Conservation (phyloP, 1,140 invertebrate species). For the Streblospio benedicti region DNA sequence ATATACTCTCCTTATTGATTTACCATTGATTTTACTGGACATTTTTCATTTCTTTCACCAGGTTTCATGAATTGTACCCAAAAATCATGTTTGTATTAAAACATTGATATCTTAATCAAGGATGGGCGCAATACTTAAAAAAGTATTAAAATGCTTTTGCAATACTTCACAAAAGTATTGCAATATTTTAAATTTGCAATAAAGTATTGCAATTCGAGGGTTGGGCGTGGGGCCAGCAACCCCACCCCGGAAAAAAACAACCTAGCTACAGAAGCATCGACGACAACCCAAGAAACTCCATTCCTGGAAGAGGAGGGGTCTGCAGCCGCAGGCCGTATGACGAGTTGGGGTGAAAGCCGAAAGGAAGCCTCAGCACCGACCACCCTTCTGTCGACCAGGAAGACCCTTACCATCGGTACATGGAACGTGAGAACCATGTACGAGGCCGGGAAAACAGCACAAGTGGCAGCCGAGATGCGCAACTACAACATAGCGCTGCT, state of each 20-base stretch:
- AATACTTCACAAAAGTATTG: too few relatives aligned
- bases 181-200: too few relatives aligned
- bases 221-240: background rate
- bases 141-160: too few relatives aligned
- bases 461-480: background rate
- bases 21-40: too few relatives aligned
- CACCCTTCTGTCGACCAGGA: background rate
- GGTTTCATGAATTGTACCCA: too few relatives aligned
- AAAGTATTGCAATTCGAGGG: too few relatives aligned
- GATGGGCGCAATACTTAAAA: too few relatives aligned
- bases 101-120: too few relatives aligned
- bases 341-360: background rate
- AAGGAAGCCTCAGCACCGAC: constrained; percentile 3
- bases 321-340: background rate
- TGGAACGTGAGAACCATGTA: constrained; percentile 1
- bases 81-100: too few relatives aligned
- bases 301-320: background rate
- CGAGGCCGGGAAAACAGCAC: too few relatives aligned
- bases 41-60: too few relatives aligned
- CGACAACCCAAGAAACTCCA: background rate
- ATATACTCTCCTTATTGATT: too few relatives aligned
- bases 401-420: background rate
- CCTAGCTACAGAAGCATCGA: background rate
- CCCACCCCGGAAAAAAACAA: background rate
- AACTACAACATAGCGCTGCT: background rate